Conservation (phyloP, 2,888 invertebrate genomes). For the Tillus elongatus region DNA sequence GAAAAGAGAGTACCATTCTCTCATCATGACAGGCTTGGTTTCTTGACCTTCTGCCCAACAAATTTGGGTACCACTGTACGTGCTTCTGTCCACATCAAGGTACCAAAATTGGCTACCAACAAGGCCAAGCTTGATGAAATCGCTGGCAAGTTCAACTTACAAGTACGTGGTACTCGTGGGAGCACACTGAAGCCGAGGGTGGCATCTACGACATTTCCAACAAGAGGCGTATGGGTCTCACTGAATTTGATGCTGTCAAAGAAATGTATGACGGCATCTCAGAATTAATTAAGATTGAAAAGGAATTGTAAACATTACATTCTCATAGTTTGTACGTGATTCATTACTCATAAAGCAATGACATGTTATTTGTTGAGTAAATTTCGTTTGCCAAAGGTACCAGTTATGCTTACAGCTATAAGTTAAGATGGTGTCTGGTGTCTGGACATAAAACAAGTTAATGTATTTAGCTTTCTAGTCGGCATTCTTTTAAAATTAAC, state of each 20-base stretch:
- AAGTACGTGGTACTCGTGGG: conserved; percentile 90
- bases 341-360: no score
- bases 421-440: conserved; percentile 28
- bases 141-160: conserved; percentile 81
- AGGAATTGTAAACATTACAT: no score
- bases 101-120: conserved; percentile 90
- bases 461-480: conserved; percentile 41
- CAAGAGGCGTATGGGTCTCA: conserved; percentile 94
- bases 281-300: no score
- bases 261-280: conserved; percentile 96
- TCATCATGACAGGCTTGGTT: conserved; percentile 90
- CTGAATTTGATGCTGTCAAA: conserved; percentile 93
- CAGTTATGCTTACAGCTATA: no score
- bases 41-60: conserved; percentile 98
- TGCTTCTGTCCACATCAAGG: conserved; percentile 95
- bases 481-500: conserved; percentile 35
- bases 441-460: conserved; percentile 35
- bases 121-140: conserved; percentile 83
- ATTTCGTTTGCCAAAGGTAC: conserved; percentile 22
- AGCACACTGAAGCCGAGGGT: no score
- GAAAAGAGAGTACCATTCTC: conserved; percentile 93
- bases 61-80: conserved; percentile 97
- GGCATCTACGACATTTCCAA: conserved; percentile 96
- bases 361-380: no score
- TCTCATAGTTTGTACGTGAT: no score